Evolutionary conservation across 2,797 vertebrate species (phyloP).

Genomic region (Oreortyx pictus): DNA sequence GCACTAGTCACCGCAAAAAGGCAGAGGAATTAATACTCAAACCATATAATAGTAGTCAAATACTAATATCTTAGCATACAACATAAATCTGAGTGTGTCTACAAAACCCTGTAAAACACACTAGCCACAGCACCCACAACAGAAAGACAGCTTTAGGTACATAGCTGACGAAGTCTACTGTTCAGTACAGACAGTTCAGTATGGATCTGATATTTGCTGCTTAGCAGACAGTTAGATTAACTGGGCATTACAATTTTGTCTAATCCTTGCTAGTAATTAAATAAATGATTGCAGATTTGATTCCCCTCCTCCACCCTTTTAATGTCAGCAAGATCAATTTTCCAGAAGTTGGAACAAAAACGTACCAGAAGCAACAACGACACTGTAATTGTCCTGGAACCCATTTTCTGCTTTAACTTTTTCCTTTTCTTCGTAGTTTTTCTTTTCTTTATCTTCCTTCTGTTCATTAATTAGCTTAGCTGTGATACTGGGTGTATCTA

Average conservation of each 20-base stretch:
- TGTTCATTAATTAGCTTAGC: constrained; percentile 98
- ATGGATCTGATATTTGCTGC: not conserved
- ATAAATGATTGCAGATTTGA: not conserved
- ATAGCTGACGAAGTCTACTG: not conserved
- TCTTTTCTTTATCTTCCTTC: constrained; percentile 99
- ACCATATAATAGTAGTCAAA: not conserved
- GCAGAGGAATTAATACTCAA: not conserved
- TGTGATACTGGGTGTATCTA: constrained; percentile 98
- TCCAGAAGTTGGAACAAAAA: not conserved
- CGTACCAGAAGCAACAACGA: constrained; percentile 97
- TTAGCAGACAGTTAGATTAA: not conserved
- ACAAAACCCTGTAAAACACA: not conserved
- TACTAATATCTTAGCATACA: not conserved
- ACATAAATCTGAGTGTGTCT: not conserved
- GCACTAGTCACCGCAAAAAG: not conserved
- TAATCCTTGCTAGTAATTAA: not conserved
- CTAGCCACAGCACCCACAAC: not conserved
- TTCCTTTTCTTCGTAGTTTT: constrained; percentile 99
- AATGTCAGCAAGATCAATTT: not conserved
- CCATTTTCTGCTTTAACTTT: constrained; percentile 98
- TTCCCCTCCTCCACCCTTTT: not conserved
- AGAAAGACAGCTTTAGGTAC: not conserved
- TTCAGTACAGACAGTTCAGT: not conserved
- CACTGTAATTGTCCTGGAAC: constrained; percentile 99
- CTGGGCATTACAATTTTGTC: not conserved